These are phyloP conservation scores for Melinopterus prodromus DNA, from an alignment of 2,888 invertebrate genomes.

Conservation along the genomic window DNA sequence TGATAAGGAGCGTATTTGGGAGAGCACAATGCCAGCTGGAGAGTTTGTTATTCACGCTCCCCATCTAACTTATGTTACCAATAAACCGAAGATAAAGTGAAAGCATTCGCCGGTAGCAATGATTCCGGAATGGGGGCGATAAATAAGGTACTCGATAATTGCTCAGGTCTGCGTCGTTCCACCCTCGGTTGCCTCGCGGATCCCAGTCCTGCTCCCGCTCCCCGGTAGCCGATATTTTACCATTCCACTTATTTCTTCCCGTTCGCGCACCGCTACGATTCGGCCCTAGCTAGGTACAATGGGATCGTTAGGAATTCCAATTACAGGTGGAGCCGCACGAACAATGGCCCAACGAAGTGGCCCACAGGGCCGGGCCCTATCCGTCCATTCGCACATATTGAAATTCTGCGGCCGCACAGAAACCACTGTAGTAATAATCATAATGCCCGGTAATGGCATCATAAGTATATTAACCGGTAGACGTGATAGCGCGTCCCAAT, in stretches of 20 bases:
- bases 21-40: background rate
- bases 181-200: background rate
- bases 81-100: background rate
- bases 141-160: slow-evolving; percentile 4
- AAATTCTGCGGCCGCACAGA: slow-evolving; percentile 24
- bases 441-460: slow-evolving; percentile 22
- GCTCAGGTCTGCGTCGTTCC: background rate
- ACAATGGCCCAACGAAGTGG: slow-evolving; percentile 13
- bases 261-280: background rate
- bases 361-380: background rate
- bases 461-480: slow-evolving; percentile 14
- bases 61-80: background rate
- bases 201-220: background rate
- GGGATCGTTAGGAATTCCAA: slow-evolving; percentile 26
- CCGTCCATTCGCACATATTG: slow-evolving; percentile 23
- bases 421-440: slow-evolving; percentile 12
- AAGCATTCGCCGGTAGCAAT: background rate
- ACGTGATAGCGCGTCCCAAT: background rate
- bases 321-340: slow-evolving; percentile 17
- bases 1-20: background rate
- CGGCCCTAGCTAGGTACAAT: slow-evolving; percentile 11
- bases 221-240: background rate
- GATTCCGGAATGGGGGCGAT: background rate
- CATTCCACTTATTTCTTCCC: background rate
- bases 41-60: slow-evolving; percentile 4